phyloP scores from a whole-genome alignment of 1,140 invertebrate genomes.

The Belonocnema kinseyi region DNA sequence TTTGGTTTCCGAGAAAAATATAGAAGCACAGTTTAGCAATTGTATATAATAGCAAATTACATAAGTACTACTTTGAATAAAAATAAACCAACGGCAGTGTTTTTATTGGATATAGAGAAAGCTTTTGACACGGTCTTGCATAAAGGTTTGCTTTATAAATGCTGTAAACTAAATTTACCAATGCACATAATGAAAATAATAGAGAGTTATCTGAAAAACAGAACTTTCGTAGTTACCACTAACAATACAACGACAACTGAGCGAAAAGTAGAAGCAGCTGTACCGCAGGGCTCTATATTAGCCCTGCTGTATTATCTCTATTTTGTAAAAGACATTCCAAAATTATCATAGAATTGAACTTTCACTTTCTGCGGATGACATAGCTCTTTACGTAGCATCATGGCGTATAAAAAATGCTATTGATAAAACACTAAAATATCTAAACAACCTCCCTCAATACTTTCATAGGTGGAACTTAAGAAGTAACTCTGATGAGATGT shows the following conservation, averaged over 20 bases:
- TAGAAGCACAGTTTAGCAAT: too few species aligned
- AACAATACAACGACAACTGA: slow-evolving; percentile 33
- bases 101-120: too few species aligned
- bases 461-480: slow-evolving; percentile 47
- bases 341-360: slow-evolving; percentile 26
- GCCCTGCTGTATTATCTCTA: slow-evolving; percentile 52
- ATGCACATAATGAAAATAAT: slow-evolving; percentile 48
- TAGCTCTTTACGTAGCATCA: slow-evolving; percentile 44
- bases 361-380: slow-evolving; percentile 59
- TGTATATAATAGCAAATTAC: too few species aligned
- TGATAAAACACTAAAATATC: slow-evolving; percentile 44
- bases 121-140: too few species aligned
- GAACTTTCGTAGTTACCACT: slow-evolving; percentile 47
- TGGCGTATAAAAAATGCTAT: too few species aligned
- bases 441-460: slow-evolving; percentile 37
- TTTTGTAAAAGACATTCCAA: too few species aligned
- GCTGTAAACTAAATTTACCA: slow-evolving; percentile 35
- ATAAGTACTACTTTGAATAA: too few species aligned
- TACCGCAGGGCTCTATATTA: too few species aligned
- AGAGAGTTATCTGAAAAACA: slow-evolving; percentile 40
- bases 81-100: too few species aligned
- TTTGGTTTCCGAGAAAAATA: too few species aligned
- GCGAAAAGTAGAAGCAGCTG: slow-evolving; percentile 48
- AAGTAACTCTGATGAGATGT: not conserved
- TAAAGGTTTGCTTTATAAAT: slow-evolving; percentile 51